Conservation (phyloP, 2,888 invertebrate genomes). For the Eupithecia exiguata region DNA sequence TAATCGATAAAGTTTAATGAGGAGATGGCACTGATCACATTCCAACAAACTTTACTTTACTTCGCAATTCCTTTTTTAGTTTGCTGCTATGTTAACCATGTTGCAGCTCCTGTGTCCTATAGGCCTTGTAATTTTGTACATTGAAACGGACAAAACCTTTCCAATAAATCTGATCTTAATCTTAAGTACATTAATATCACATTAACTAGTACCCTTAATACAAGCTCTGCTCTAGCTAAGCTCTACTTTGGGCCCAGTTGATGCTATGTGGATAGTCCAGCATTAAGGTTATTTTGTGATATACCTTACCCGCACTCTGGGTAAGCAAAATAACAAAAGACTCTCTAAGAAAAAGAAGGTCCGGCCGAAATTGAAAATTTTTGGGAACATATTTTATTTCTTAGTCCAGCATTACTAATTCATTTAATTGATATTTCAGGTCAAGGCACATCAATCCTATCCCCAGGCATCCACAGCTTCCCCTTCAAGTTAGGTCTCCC, state of each 20-base stretch:
- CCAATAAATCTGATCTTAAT: not conserved
- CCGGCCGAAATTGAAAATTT: no score
- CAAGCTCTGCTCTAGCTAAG: not conserved
- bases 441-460: slow-evolving; percentile 91
- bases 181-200: not conserved
- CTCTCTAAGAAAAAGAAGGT: no score
- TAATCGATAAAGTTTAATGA: not conserved
- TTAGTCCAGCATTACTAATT: not conserved
- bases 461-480: slow-evolving; percentile 97
- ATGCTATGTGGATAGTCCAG: not conserved
- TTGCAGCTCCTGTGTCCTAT: not conserved
- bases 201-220: not conserved
- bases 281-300: no score
- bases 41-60: not conserved
- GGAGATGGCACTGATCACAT: not conserved
- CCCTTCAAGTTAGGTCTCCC: slow-evolving; percentile 96
- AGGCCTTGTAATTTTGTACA: not conserved
- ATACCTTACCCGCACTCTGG: no score
- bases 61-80: not conserved
- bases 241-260: not conserved
- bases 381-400: no score
- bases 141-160: not conserved
- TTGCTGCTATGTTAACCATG: not conserved
- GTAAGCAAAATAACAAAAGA: no score
- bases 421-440: slow-evolving; percentile 74